Evolutionary conservation across 1,140 invertebrate genomes (phyloP), one percentile per base, ranked within the genome.

Genomic region (Drosophila sturtevanti): DNA sequence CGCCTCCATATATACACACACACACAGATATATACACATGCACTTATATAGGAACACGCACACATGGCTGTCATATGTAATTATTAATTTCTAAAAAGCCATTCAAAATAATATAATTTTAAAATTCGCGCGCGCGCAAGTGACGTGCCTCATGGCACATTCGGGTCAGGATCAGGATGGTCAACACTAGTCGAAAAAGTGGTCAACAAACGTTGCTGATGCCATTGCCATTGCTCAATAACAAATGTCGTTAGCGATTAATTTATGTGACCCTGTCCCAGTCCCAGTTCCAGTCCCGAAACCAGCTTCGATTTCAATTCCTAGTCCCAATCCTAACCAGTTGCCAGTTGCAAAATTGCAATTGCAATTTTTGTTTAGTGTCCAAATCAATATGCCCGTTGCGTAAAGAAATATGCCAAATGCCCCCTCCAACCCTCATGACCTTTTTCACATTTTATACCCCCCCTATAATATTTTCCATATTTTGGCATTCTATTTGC

Each of bases 21-120:
- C 63, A 34, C 16, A n/a, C 48, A 18, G 24, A 16, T 7, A 37
- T n/a, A 22, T 38, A 63, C 41, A 55, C 60, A 31, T 2, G n/a
- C 0, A 37, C 1, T 4, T 31, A 34, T 61, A 58, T 31, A 60
- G 41, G 9, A 48, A 48, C 41, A 48, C 41, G 41, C 41, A 21
- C 59, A 21, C 59, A 63, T 31, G 48, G 55, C 63, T 84, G 82
- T 81, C 84, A 77, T 70, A 76, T 79, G 82, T 82, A 87, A 87
- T 86, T 86, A 86, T 82, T 82, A 82, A 82, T 86, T 86, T 86
- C 82, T 87, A 86, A 87, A 87, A 86, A 86, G 79, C 82, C 79
- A 86, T 87, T 86, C 82, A 87, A 82, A 87, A 82, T 86, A 80
- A 80, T 85, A 85, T 85, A 87, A 86, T 86, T 87, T 82, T 74